These are phyloP conservation scores for Channa argus DNA, from an alignment of 2,113 vertebrate genomes.

Conservation along the genomic window DNA sequence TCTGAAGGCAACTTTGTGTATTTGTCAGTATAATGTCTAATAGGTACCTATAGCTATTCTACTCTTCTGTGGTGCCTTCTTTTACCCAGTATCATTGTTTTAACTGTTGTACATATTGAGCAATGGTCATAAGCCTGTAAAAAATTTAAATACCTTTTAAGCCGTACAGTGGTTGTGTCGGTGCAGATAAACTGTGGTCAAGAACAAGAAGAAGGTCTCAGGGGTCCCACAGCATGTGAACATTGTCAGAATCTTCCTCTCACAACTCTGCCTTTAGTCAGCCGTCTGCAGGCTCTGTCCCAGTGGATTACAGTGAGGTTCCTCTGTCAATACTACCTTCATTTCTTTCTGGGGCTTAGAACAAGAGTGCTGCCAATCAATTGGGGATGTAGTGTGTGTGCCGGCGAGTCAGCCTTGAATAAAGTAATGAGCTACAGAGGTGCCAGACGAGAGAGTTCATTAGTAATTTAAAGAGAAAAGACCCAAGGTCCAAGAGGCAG, in stretches of 20 bases:
- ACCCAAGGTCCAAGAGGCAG: slow-evolving; percentile 33
- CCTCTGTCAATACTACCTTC: slow-evolving; percentile 52
- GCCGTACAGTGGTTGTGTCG: background rate
- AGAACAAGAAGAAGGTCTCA: slow-evolving; percentile 12
- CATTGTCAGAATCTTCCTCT: slow-evolving; percentile 27
- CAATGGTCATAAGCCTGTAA: too few relatives aligned
- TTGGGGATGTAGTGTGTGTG: slow-evolving; percentile 36
- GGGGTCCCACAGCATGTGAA: slow-evolving; percentile 28
- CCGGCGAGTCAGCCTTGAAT: slow-evolving; percentile 52
- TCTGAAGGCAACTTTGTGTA: too few relatives aligned
- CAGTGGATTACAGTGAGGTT: slow-evolving; percentile 50
- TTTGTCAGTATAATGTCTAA: too few relatives aligned
- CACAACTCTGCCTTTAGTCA: slow-evolving; percentile 22
- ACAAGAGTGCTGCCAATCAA: slow-evolving; percentile 60
- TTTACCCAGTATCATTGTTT: too few relatives aligned
- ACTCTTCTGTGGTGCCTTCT: too few relatives aligned
- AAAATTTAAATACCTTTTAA: too few relatives aligned
- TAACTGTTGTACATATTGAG: too few relatives aligned
- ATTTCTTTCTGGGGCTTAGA: slow-evolving; percentile 45
- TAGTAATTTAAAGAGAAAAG: slow-evolving; percentile 59
- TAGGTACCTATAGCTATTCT: too few relatives aligned
- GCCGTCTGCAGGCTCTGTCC: slow-evolving; percentile 12
- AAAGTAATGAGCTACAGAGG: slow-evolving; percentile 58
- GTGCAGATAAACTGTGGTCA: slow-evolving; percentile 26
- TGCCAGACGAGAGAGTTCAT: slow-evolving; percentile 65